These are phyloP conservation scores for Characodon lateralis DNA, from an alignment of 2,797 vertebrate genomes.

Conservation along the genomic window DNA sequence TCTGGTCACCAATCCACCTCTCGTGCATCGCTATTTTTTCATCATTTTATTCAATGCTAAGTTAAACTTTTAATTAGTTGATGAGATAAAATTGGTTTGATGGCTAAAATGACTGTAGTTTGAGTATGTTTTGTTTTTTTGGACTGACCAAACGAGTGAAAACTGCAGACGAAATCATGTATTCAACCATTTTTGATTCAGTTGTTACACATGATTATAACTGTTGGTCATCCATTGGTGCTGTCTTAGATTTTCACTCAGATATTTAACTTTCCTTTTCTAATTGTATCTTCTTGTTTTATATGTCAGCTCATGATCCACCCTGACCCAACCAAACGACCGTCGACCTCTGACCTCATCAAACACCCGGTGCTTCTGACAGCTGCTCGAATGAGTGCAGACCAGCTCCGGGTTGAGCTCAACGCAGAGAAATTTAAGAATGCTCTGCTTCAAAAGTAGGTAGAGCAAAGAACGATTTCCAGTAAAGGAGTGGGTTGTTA, in stretches of 20 bases:
- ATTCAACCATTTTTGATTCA: not conserved
- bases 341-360: conserved; percentile 88
- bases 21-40: no score
- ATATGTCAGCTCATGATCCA: conserved; percentile 91
- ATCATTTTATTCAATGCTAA: no score
- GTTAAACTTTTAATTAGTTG: no score
- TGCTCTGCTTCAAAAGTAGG: conserved; percentile 95
- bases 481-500: no score
- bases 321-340: conserved; percentile 88
- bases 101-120: not conserved
- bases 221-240: not conserved
- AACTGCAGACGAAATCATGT: not conserved
- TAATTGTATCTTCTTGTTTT: not conserved
- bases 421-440: conserved; percentile 99
- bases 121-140: not conserved
- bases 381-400: conserved; percentile 91
- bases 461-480: not conserved
- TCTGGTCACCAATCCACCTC: no score
- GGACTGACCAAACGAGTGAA: not conserved
- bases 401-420: conserved; percentile 94
- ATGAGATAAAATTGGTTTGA: not conserved
- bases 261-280: no score
- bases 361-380: conserved; percentile 93
- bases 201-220: not conserved
- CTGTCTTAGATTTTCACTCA: not conserved